Conservation (phyloP, 2,888 invertebrate species). For the Kryphioiulus occultus region DNA sequence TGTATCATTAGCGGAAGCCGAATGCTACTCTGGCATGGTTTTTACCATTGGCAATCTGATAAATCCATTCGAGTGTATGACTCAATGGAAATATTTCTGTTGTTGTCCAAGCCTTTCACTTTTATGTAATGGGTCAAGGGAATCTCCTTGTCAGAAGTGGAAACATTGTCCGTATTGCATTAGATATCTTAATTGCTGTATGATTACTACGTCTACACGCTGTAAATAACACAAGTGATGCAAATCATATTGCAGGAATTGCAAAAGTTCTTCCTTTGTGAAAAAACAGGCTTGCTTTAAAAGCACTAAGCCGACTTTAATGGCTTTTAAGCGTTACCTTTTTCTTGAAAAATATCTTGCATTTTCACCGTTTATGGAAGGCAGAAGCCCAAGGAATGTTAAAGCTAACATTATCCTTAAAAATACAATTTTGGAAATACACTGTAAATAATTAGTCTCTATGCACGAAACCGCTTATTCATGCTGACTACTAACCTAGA, state of each 20-base stretch:
- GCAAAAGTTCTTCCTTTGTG: neutral
- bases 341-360: too few species aligned
- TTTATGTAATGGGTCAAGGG: constrained; percentile 39
- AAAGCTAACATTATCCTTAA: too few species aligned
- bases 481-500: too few species aligned
- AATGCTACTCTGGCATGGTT: neutral
- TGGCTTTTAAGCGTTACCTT: too few species aligned
- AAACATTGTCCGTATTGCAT: neutral
- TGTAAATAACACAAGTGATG: neutral
- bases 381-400: too few species aligned
- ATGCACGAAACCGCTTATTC: too few species aligned
- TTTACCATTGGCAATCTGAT: neutral
- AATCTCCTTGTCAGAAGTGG: constrained; percentile 3
- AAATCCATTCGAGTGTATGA: neutral
- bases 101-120: constrained; percentile 10
- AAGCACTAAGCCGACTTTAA: neutral
- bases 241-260: neutral
- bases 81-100: neutral
- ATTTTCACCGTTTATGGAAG: too few species aligned
- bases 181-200: constrained; percentile 3
- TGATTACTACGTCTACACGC: neutral
- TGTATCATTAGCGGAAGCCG: constrained; percentile 1
- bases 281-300: neutral
- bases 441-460: too few species aligned
- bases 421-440: too few species aligned